These are phyloP conservation scores for Cichlasoma orientale DNA, from an alignment of 2,797 vertebrate genomes.

Conservation along the genomic window DNA sequence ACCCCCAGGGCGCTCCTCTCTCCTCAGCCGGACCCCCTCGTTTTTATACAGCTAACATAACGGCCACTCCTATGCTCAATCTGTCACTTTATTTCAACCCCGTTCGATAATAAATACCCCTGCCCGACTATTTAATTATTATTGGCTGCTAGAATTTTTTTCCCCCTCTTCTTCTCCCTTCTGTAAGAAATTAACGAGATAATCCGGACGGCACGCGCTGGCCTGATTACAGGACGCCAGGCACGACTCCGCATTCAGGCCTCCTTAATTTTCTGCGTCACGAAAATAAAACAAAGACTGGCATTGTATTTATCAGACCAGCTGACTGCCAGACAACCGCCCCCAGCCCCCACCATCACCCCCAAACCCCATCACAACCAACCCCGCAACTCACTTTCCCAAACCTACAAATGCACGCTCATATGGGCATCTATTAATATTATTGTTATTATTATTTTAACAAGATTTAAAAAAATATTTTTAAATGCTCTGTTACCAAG, in stretches of 20 bases:
- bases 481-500: neutral
- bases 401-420: conserved; percentile 41
- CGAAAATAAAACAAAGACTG: conserved; percentile 86
- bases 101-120: conserved; percentile 90
- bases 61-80: conserved; percentile 84
- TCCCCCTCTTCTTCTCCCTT: conserved; percentile 60
- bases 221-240: conserved; percentile 93
- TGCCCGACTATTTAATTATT: conserved; percentile 91
- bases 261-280: conserved; percentile 92
- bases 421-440: neutral
- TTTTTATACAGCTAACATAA: conserved; percentile 80
- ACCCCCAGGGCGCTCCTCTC: conserved; percentile 13
- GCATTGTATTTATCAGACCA: conserved; percentile 75
- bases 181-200: conserved; percentile 96
- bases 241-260: conserved; percentile 82
- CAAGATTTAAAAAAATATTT: neutral
- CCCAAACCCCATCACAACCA: neutral
- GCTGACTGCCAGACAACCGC: conserved; percentile 74
- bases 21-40: conserved; percentile 27
- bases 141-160: conserved; percentile 72
- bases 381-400: conserved; percentile 55
- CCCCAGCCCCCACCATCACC: neutral
- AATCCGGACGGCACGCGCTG: conserved; percentile 96
- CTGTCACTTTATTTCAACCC: conserved; percentile 81
- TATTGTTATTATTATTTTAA: too few species aligned